Conservation (phyloP, 1,140 invertebrate genomes). For the Drosophila biarmipes region DNA sequence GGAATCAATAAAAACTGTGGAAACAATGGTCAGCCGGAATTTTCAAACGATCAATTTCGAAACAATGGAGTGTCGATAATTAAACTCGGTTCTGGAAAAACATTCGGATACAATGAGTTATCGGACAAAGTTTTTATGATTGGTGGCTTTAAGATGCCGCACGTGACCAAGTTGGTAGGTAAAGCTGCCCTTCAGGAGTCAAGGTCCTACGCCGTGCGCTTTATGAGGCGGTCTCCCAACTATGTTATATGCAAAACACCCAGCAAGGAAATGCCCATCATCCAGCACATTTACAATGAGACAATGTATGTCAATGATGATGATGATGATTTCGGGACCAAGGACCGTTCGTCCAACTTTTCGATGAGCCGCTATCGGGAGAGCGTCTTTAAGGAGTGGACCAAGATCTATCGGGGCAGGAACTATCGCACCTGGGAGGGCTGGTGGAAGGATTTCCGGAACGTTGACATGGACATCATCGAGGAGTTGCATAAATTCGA, state of each 20-base stretch:
- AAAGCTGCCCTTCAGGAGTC: conserved; percentile 13
- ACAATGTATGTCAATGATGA: neutral
- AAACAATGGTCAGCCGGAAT: neutral
- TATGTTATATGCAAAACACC: neutral
- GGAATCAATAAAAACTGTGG: no score
- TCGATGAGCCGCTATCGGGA: neutral
- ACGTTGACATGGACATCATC: conserved; percentile 31
- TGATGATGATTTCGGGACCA: neutral
- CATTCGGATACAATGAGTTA: neutral
- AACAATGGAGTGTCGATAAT: neutral
- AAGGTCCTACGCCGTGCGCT: conserved; percentile 13
- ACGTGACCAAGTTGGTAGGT: neutral
- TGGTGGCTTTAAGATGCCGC: conserved; percentile 19
- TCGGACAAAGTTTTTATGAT: conserved; percentile 14
- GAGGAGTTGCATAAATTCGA: conserved; percentile 26
- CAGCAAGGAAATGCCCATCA: neutral
- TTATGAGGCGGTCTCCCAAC: conserved; percentile 3
- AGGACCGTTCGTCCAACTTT: neutral
- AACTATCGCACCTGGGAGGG: conserved; percentile 33
- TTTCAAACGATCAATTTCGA: neutral
- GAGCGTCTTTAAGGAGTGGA: conserved; percentile 12
- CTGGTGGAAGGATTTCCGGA: conserved; percentile 54
- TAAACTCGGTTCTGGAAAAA: neutral
- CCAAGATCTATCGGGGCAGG: conserved; percentile 8
- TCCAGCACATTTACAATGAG: conserved; percentile 9